phyloP scores from a whole-genome alignment of 2,113 vertebrate species.

The Perca schrenkii region DNA sequence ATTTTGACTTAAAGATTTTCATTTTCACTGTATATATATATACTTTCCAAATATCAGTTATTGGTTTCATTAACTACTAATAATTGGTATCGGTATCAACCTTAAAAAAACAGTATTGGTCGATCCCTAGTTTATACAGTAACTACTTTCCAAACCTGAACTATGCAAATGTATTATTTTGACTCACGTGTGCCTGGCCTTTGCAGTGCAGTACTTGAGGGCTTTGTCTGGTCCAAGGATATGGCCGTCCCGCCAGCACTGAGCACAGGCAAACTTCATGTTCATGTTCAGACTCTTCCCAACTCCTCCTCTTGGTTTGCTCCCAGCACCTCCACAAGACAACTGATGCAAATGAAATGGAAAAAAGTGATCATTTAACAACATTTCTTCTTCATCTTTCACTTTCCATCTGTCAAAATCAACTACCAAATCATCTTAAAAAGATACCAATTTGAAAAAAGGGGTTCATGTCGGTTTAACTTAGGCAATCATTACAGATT shows the following conservation, averaged over 20 bases:
- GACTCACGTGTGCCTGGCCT: conserved; percentile 91
- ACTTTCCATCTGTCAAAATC: not conserved
- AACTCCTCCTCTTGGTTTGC: conserved; percentile 38
- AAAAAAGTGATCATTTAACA: not conserved
- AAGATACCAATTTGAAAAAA: no score
- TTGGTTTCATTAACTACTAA: no score
- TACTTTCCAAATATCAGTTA: no score
- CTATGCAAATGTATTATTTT: not conserved
- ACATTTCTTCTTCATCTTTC: not conserved
- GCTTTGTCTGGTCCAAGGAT: conserved; percentile 91
- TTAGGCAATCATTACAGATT: not conserved
- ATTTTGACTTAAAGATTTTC: no score
- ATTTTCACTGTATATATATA: no score
- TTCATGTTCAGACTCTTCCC: conserved; percentile 80
- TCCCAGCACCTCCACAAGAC: conserved; percentile 27
- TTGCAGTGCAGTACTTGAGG: conserved; percentile 93
- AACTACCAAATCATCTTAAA: not conserved
- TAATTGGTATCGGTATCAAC: no score
- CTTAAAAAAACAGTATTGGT: no score
- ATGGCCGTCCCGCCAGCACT: conserved; percentile 90
- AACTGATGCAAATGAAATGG: conserved; percentile 10
- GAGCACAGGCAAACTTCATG: conserved; percentile 94
- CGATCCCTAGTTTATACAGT: not conserved
- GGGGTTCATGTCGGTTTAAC: no score
- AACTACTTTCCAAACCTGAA: not conserved